Conservation (phyloP, 2,113 vertebrate species). For the Aspidoscelis tigris region DNA sequence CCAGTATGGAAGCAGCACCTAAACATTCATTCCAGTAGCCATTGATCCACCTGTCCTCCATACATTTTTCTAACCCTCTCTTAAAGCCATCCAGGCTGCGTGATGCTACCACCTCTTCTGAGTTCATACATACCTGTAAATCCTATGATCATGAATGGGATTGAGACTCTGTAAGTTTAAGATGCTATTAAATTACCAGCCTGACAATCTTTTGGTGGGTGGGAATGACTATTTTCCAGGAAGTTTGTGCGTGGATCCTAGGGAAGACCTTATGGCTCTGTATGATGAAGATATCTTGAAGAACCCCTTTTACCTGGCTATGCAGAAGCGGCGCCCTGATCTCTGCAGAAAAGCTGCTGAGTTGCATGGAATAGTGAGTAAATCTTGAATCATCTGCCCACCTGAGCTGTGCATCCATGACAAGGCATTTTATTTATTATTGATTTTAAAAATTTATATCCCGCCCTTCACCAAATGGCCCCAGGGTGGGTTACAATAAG, state of each 20-base stretch:
- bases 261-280: conserved; percentile 90
- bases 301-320: conserved; percentile 93
- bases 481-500: too few species aligned
- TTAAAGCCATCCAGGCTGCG: too few species aligned
- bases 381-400: too few species aligned
- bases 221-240: conserved; percentile 53
- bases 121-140: background rate
- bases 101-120: too few species aligned
- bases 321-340: conserved; percentile 91
- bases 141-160: background rate
- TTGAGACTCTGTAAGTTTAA: too few species aligned
- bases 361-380: conserved; percentile 89
- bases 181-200: background rate
- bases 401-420: too few species aligned
- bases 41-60: too few species aligned
- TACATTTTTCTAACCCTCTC: too few species aligned
- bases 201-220: background rate
- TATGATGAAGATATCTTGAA: conserved; percentile 98
- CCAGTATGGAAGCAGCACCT: too few species aligned
- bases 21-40: too few species aligned
- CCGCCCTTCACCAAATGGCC: too few species aligned
- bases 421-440: background rate
- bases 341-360: conserved; percentile 88
- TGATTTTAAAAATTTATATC: too few species aligned
- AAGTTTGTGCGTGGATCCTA: conserved; percentile 40